Conservation (phyloP, 1,140 invertebrate genomes). For the Drosophila subpulchrella region DNA sequence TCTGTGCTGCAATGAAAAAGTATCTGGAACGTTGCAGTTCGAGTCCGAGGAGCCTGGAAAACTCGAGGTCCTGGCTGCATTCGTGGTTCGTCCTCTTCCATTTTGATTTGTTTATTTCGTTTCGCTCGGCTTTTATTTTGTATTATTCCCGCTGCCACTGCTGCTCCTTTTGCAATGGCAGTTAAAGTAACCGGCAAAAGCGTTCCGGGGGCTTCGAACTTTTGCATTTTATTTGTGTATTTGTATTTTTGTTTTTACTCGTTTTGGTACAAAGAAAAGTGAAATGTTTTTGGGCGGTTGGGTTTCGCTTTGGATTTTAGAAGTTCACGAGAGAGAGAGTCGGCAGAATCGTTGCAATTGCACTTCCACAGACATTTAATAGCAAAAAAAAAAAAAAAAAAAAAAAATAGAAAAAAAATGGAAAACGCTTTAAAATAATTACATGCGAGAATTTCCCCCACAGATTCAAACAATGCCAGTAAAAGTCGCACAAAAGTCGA, state of each 20-base stretch:
- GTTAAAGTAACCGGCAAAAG: conserved; percentile 66
- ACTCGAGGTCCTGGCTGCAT: conserved; percentile 53
- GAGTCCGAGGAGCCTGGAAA: conserved; percentile 25
- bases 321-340: conserved; percentile 17
- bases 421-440: conserved; percentile 60
- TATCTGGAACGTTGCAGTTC: conserved; percentile 73
- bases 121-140: conserved; percentile 42
- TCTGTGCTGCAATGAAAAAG: conserved; percentile 41
- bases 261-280: conserved; percentile 74
- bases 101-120: conserved; percentile 57
- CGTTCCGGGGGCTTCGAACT: conserved; percentile 70
- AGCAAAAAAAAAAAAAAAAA: conserved; percentile 22
- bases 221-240: conserved; percentile 63
- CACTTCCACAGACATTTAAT: conserved; percentile 50
- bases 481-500: conserved; percentile 22
- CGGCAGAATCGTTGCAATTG: conserved; percentile 46
- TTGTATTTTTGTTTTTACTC: conserved; percentile 34
- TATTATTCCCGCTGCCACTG: conserved; percentile 1
- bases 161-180: conserved; percentile 29
- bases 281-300: conserved; percentile 63
- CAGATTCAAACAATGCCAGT: conserved; percentile 8
- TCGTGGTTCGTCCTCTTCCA: conserved; percentile 30
- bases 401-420: conserved; percentile 4
- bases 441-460: conserved; percentile 51
- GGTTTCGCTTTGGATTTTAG: conserved; percentile 41